A percentile compares a stretch with the other conserved stretches of the same genome.
phyloP scores from a whole-genome alignment of 2,113 vertebrate genomes.

The Phoxinus phoxinus region DNA sequence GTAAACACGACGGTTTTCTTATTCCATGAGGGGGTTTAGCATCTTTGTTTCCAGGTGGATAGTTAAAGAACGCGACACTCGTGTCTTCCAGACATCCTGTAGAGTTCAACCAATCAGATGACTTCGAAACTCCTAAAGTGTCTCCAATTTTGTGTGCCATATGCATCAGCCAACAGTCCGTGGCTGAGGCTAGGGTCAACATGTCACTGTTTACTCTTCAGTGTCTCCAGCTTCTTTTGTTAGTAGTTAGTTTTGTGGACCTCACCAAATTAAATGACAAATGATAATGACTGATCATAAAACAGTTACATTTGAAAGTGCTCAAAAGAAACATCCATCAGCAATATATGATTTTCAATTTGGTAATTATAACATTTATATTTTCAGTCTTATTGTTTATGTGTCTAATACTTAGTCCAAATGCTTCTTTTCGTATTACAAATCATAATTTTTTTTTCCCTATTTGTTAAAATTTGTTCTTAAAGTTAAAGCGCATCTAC shows the following conservation, averaged over 20 bases:
- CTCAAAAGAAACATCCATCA: neutral
- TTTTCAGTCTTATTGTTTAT: neutral
- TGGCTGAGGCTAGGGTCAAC: neutral
- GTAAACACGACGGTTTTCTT: no score
- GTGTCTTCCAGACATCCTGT: no score
- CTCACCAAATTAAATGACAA: constrained; percentile 2
- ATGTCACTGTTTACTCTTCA: neutral
- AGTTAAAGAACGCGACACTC: no score
- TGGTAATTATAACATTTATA: constrained; percentile 27
- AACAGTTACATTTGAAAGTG: neutral
- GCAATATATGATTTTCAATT: neutral
- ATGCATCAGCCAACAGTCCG: no score
- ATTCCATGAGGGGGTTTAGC: no score
- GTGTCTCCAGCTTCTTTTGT: neutral
- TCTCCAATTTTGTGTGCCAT: no score
- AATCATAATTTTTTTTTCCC: neutral
- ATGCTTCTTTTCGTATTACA: constrained; percentile 19
- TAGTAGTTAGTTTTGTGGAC: neutral
- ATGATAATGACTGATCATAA: neutral
- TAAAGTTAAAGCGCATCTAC: neutral
- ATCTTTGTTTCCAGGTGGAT: no score
- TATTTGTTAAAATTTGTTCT: neutral
- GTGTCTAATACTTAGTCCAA: constrained; percentile 31
- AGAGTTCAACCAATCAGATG: no score
- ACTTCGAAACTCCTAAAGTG: no score